These are phyloP conservation scores for Metallyticus violacea DNA, from an alignment of 2,888 invertebrate genomes.

Conservation along the genomic window DNA sequence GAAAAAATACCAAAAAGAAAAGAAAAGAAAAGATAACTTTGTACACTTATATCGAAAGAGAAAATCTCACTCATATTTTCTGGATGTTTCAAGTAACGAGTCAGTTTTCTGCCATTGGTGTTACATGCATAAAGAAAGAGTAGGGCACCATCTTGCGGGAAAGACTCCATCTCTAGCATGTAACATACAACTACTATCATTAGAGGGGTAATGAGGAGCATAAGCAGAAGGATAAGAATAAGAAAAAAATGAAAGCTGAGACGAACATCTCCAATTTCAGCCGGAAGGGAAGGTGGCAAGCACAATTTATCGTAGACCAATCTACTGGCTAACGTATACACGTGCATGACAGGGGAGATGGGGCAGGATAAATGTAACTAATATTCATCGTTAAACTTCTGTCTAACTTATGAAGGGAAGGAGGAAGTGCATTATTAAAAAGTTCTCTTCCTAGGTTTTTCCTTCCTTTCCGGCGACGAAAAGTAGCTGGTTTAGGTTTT, in stretches of 20 bases:
- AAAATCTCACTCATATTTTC: too few species aligned
- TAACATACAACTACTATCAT: not conserved
- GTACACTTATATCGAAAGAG: too few species aligned
- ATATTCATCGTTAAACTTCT: not conserved
- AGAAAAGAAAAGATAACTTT: too few species aligned
- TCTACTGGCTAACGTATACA: not conserved
- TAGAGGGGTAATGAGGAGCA: not conserved
- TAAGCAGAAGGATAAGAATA: not conserved
- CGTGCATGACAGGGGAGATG: not conserved
- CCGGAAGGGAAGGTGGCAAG: not conserved
- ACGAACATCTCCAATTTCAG: not conserved
- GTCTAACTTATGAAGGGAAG: not conserved
- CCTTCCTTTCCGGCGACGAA: not conserved
- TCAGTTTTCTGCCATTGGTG: not conserved
- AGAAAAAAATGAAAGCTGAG: not conserved
- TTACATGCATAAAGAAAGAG: not conserved
- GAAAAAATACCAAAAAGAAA: too few species aligned
- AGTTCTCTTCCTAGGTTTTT: not conserved
- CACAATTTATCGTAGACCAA: not conserved
- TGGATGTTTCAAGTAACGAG: not conserved
- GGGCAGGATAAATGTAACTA: not conserved
- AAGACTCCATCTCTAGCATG: not conserved
- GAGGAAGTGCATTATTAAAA: not conserved
- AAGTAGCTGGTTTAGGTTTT: not conserved
- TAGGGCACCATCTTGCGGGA: not conserved